Base-by-base conservation (phyloP, 2,113 vertebrate species). In the Carollia perspicillata region DNA sequence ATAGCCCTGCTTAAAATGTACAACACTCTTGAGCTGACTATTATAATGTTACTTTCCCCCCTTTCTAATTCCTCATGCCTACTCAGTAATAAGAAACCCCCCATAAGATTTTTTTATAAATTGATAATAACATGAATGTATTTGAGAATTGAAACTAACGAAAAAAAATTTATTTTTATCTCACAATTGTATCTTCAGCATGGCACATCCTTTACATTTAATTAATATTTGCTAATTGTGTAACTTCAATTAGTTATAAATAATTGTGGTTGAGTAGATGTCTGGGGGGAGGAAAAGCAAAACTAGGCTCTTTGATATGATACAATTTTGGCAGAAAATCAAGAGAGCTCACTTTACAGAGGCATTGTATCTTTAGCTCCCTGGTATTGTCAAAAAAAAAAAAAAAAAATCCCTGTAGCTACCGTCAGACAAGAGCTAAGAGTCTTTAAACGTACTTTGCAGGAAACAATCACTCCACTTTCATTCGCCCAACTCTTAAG, bases 391-490 rank as follows among this genome's bases (percentile, higher is more conserved):
- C 3, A 69, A 66, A 74, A 33, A 44, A 55, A 71, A 89, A n/a
- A n/a, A 35, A 88, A 35, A 84, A 55, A 78, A 83, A 60, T 13
- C 55, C 20, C 89, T 81, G 60, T 93, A 93, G 83, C 96, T 97
- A 89, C 72, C 26, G 8, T 91, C 89, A 97, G 92, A 95, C 90
- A 92, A 92, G 85, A 95, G 55, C 87, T 91, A 95, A 95, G 89
- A 89, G 93, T 92, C 84, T 81, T 89, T 92, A 96, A 98, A 94
- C 93, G 44, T 80, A 93, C 94, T 97, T 94, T 95, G 92, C 97
- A 97, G 96, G 91, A 98, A 98, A 95, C 85, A 98, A 97, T 97
- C 96, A 85, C 95, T 97, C 97, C 95, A 96, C 91, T 98, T 98
- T 98, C 97, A 96, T 96, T 95, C 85, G 71, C 75, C 77, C 44